Percentiles rank a stretch among this genome's conserved stretches.
Conservation (phyloP, 2,113 vertebrate genomes). For the Talpa occidentalis region DNA sequence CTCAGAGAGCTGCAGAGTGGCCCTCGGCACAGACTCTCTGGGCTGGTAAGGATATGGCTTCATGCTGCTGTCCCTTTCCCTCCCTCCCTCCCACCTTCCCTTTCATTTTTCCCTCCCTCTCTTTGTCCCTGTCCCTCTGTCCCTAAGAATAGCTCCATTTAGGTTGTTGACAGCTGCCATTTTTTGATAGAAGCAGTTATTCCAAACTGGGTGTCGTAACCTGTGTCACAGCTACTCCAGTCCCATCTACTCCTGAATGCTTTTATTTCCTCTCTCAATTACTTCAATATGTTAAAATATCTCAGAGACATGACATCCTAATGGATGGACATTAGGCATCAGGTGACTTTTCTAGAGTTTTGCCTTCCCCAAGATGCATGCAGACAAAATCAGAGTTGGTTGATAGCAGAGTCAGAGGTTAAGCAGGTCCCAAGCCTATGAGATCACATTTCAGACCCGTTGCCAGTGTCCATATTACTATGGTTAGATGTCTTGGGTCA, state of each 20-base stretch:
- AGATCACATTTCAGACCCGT: neutral
- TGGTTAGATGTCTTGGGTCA: neutral
- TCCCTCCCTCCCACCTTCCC: neutral
- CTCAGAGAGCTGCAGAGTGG: neutral
- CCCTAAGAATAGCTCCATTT: neutral
- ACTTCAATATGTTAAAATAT: neutral
- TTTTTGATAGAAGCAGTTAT: neutral
- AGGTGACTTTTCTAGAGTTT: neutral
- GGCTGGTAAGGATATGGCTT: neutral
- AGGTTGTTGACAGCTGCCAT: neutral
- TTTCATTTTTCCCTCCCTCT: accelerated
- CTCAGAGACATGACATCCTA: neutral
- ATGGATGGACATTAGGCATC: neutral
- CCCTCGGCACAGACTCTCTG: neutral
- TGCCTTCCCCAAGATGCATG: neutral
- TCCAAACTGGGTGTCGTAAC: neutral
- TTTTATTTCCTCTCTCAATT: neutral
- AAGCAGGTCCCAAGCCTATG: neutral
- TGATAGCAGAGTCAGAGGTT: neutral
- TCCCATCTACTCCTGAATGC: neutral
- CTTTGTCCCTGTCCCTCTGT: neutral
- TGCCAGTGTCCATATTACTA: neutral
- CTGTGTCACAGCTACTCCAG: neutral
- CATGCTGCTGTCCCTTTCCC: neutral
- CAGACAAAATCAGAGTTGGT: neutral